Base-by-base conservation (phyloP, 2,888 invertebrate genomes). In the Amorpha juglandis region DNA sequence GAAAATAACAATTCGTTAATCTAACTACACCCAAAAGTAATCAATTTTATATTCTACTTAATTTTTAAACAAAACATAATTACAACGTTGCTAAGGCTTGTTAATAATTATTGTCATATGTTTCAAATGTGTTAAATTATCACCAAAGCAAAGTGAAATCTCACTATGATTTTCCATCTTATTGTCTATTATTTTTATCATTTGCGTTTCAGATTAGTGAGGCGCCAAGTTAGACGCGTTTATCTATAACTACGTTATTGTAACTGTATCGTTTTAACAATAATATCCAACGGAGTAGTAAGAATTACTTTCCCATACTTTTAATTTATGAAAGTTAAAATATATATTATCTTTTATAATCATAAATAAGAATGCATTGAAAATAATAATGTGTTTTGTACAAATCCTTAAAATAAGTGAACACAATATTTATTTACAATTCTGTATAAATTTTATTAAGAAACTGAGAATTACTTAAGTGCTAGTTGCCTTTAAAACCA, bases 1-100 rank as follows among this genome's bases (percentile, higher is more conserved):
- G 58, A 16, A 58, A 58, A 38, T 38, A 42, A 58, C 42, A 58
- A 42, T 55, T 55, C 11, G 7, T 55, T 55, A 16, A 55, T 35
- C 35, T 42, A 58, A 19, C 38, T 58, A 58, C 11, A 38, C n/a
- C 6, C 42, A 58, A 55, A 55, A 33, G 11, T 12, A 42, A 19
- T 38, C 9, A 33, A 45, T 9, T 38, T 12, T 19, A 58, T 58
- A 58, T 16, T 50, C 50, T 58, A 58, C 3, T 11, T 38, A 55
- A 16, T 19, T 19, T 58, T 12, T 42, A 42, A 42, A 21, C 35
- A 27, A 52, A 16, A 21, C 35, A 8, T 33, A 21, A 27, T 6
- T 42, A 45, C 2, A 38, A 45, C 45, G 14, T 1, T 14, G 1
- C 14, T 45, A 45, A 45, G 45, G 0, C 7, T 45, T 14, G 12